Evolutionary conservation across 2,113 vertebrate species (phyloP).

Genomic region (Rhinolophus sinicus): DNA sequence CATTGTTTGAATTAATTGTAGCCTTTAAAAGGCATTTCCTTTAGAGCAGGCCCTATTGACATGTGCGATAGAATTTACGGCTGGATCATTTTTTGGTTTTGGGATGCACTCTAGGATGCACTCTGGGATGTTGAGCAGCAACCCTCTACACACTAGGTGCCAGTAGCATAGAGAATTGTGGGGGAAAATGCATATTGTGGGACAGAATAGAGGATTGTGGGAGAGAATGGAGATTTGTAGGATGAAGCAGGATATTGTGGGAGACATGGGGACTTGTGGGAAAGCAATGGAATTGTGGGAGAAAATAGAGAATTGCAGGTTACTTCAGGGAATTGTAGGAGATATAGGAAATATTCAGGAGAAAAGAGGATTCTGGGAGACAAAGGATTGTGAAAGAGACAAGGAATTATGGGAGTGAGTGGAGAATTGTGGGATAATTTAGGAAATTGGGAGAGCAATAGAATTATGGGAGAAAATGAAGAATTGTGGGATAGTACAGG

Average conservation of each 20-base stretch:
- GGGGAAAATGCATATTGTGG: not conserved
- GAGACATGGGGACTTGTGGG: not conserved
- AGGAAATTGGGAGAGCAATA: not conserved
- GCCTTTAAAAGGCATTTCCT: not conserved
- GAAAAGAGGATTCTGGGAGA: not conserved
- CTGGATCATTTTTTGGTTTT: not conserved
- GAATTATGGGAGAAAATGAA: not conserved
- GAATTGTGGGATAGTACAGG: not conserved
- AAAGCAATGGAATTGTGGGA: not conserved
- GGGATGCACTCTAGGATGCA: not conserved
- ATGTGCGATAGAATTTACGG: not conserved
- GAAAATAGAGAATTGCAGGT: not conserved
- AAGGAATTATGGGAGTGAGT: not conserved
- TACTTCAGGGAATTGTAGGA: not conserved
- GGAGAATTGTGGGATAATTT: not conserved
- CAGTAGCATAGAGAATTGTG: not conserved
- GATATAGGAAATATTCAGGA: not conserved
- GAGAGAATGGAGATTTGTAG: not conserved
- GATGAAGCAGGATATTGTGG: not conserved
- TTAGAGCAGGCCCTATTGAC: not conserved
- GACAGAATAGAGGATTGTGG: not conserved
- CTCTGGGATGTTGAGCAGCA: not conserved
- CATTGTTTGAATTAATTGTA: not conserved
- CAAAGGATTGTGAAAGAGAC: not conserved
- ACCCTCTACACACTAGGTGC: not conserved